Conservation (phyloP, 2,113 vertebrate genomes). For the Equus przewalskii region DNA sequence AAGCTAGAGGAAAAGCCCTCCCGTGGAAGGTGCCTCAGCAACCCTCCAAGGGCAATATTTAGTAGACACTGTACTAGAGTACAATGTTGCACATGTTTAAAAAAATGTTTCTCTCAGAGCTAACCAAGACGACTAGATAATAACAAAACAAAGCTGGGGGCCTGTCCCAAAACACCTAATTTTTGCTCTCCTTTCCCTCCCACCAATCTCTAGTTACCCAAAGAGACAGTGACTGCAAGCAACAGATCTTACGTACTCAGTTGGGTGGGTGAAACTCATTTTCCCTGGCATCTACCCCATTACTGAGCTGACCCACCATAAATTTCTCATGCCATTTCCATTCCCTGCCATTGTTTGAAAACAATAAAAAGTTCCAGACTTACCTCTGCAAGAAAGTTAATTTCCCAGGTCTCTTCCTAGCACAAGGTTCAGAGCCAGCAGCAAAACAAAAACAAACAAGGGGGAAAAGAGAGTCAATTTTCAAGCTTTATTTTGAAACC, state of each 20-base stretch:
- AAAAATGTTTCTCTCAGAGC: background rate
- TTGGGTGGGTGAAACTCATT: background rate
- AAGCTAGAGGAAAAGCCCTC: background rate
- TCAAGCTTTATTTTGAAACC: conserved; percentile 56
- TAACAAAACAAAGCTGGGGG: background rate
- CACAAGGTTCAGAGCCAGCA: conserved; percentile 75
- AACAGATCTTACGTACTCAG: background rate
- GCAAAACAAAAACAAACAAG: conserved; percentile 74
- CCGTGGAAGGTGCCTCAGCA: background rate
- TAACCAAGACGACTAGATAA: background rate
- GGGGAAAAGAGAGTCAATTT: background rate
- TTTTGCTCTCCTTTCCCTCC: background rate
- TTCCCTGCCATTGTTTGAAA: conserved; percentile 30
- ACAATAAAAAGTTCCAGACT: conserved; percentile 68
- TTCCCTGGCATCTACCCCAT: background rate
- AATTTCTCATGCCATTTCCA: background rate
- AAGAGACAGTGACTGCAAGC: background rate
- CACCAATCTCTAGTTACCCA: background rate
- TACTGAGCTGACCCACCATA: background rate
- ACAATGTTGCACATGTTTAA: background rate
- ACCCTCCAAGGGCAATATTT: background rate
- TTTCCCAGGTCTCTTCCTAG: conserved; percentile 79
- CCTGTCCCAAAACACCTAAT: background rate
- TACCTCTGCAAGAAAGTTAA: conserved; percentile 77
- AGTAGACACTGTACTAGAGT: background rate